phyloP scores from a whole-genome alignment of 2,888 invertebrate genomes.

The Coecobrya sp. region DNA sequence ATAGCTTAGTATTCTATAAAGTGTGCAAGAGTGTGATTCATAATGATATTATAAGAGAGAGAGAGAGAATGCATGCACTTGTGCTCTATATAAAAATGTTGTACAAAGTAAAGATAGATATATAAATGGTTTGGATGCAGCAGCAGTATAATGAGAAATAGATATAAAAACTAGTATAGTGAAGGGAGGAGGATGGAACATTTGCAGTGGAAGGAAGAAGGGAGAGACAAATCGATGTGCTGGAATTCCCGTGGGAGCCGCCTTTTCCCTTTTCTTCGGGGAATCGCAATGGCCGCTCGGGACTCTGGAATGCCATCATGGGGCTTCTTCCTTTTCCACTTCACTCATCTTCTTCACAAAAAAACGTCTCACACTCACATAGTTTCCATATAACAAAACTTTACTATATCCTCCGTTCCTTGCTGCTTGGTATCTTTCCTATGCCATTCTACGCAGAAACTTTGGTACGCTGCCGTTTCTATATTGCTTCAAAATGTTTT shows the following conservation, averaged over 20 bases:
- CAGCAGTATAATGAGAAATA: conserved; percentile 52
- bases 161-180: conserved; percentile 45
- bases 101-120: conserved; percentile 25
- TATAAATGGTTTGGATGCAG: background rate
- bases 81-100: conserved; percentile 22
- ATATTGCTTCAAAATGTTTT: background rate
- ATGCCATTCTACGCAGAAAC: background rate
- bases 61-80: background rate
- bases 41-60: conserved; percentile 54
- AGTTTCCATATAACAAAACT: background rate
- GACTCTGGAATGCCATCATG: conserved; percentile 86
- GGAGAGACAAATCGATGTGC: conserved; percentile 87
- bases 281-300: conserved; percentile 87
- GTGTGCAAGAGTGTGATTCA: conserved; percentile 66
- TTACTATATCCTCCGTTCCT: background rate
- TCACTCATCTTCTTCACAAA: conserved; percentile 73
- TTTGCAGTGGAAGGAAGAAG: conserved; percentile 86
- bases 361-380: conserved; percentile 10
- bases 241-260: conserved; percentile 86
- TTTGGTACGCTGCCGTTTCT: background rate
- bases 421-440: background rate
- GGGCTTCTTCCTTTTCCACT: conserved; percentile 83
- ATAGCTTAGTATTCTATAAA: background rate
- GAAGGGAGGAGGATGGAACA: conserved; percentile 80
- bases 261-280: conserved; percentile 87